Base-by-base conservation (phyloP, 2,888 invertebrate species). In the Agonopterix heracliana region DNA sequence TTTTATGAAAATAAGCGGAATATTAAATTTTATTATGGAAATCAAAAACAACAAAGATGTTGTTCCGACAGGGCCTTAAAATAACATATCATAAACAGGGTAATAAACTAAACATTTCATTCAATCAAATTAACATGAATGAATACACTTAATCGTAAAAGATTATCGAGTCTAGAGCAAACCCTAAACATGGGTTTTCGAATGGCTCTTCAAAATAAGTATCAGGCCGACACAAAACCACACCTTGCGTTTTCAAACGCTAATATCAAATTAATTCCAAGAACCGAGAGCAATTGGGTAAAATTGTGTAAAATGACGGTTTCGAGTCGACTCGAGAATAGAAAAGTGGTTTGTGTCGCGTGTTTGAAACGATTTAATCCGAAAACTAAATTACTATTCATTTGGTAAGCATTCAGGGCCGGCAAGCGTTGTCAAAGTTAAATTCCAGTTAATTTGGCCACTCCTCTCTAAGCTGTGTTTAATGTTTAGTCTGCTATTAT, bases 301-400 rank as follows among this genome's bases (percentile, higher is more conserved):
- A 86, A 88, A 87, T 88, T 86, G 86, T 84, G 84, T 87, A 85
- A 87, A 88, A 88, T 87, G 87, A 86, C 79, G 84, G 87, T 81
- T 82, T 77, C 66, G 77, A 81, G 69, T 78, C 78, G 72, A 78
- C 67, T 81, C 63, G 68, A 78, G 82, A 85, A 87, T 87, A 88
- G 88, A 84, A 87, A 87, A 87, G 88, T 85, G 86, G 86, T 78
- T 79, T 67, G 77, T 88, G 88, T 88, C 88, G 88, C 88, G 88
- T 88, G 88, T 86, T 85, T 65, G 63, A 62, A 87, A 81, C 87
- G 84, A 87, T 88, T 88, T 87, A 85, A 87, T 86, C 77, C 79
- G 71, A 78, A 85, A 85, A 81, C 79, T 71, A 87, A 88, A 88
- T 87, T 87, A 81, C 86, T 87, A 87, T 86, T 86, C 81, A 87